These are phyloP conservation scores for Brachionus asplanchnoidis DNA, from an alignment of 1,140 invertebrate genomes.

Conservation along the genomic window DNA sequence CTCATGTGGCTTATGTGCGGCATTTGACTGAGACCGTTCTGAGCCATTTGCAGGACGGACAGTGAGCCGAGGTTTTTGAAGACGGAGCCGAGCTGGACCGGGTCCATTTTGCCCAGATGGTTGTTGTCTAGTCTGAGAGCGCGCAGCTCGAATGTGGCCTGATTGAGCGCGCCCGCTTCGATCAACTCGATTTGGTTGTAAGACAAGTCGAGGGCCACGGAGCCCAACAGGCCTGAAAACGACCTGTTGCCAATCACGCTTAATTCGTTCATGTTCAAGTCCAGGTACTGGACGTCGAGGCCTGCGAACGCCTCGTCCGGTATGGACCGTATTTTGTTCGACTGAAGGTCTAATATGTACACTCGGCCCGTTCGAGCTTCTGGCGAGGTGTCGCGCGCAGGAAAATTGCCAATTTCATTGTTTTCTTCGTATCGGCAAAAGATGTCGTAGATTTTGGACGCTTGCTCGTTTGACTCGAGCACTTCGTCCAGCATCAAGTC, in stretches of 20 bases:
- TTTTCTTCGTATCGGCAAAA: background rate
- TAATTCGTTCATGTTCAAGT: background rate
- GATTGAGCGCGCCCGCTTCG: background rate
- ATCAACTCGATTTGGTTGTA: conserved; percentile 1
- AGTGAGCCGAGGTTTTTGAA: background rate
- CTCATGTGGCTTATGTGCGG: background rate
- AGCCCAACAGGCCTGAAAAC: background rate
- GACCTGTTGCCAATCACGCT: background rate
- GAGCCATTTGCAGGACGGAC: background rate
- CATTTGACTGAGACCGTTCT: background rate
- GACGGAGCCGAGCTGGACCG: background rate
- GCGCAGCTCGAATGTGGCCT: background rate
- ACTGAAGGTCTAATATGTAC: background rate
- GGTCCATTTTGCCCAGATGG: background rate
- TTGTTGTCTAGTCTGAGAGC: background rate
- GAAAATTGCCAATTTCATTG: background rate
- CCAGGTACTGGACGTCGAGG: background rate
- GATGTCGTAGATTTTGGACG: background rate
- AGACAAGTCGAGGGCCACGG: background rate
- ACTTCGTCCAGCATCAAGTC: background rate
- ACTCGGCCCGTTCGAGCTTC: background rate
- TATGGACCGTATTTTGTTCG: background rate
- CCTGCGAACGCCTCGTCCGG: background rate
- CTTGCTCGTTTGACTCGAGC: background rate
- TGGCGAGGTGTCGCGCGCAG: background rate